Percentiles rank a stretch among this genome's conserved stretches.
Conservation (phyloP, 2,797 vertebrate genomes). For the Lycodopsis pacificus region DNA sequence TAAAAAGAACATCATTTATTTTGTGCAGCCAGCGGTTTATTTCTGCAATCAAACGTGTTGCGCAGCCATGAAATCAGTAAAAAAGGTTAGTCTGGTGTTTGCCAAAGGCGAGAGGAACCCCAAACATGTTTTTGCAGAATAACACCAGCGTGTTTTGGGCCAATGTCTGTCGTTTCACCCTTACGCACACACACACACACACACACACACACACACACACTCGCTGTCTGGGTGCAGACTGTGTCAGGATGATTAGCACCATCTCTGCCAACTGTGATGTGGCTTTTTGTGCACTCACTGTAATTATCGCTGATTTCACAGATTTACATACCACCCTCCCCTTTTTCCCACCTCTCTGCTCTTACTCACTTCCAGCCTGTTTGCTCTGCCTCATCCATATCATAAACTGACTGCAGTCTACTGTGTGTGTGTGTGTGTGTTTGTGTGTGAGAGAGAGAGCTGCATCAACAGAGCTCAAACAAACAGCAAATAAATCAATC, state of each 20-base stretch:
- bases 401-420: slow-evolving; percentile 45
- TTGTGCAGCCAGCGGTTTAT: slow-evolving; percentile 30
- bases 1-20: slow-evolving; percentile 7
- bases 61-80: slow-evolving; percentile 55
- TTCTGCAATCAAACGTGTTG: slow-evolving; percentile 30
- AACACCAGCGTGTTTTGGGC: slow-evolving; percentile 36
- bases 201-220: slow-evolving; percentile 17
- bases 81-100: slow-evolving; percentile 54
- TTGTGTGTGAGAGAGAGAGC: neutral
- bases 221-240: slow-evolving; percentile 72
- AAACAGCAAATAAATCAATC: slow-evolving; percentile 45
- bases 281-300: slow-evolving; percentile 84
- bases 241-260: slow-evolving; percentile 84
- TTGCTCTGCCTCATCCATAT: slow-evolving; percentile 49
- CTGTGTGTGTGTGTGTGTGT: slow-evolving; percentile 9
- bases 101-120: slow-evolving; percentile 44
- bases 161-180: slow-evolving; percentile 31
- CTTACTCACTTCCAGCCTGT: slow-evolving; percentile 80
- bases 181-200: slow-evolving; percentile 19
- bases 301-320: slow-evolving; percentile 86
- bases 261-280: slow-evolving; percentile 84
- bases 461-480: slow-evolving; percentile 35
- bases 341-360: slow-evolving; percentile 74
- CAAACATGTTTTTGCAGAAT: slow-evolving; percentile 23
- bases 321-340: slow-evolving; percentile 81